A percentile compares a stretch with the other conserved stretches of the same genome.
phyloP scores from a whole-genome alignment of 2,888 invertebrate genomes.

The Anorthoa munda region DNA sequence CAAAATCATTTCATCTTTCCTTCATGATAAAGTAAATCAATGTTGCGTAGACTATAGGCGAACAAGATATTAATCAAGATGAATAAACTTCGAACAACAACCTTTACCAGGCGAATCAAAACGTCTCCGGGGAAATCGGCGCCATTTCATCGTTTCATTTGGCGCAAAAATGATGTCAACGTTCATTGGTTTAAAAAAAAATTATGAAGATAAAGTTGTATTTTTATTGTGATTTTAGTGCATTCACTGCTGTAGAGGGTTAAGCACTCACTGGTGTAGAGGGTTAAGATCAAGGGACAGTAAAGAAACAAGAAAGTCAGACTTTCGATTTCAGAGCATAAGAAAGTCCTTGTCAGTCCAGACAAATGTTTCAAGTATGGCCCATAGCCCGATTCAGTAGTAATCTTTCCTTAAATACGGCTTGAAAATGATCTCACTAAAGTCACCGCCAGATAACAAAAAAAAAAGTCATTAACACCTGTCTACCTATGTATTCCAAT shows the following conservation, averaged over 20 bases:
- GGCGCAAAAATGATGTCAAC: slow-evolving; percentile 46
- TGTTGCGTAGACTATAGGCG: background rate
- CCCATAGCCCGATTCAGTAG: background rate
- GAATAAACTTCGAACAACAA: slow-evolving; percentile 37
- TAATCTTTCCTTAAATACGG: background rate
- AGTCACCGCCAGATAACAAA: too few species aligned
- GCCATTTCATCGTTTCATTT: slow-evolving; percentile 39
- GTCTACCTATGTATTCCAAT: too few species aligned
- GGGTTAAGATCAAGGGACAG: background rate
- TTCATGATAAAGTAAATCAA: slow-evolving; percentile 8
- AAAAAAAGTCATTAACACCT: too few species aligned
- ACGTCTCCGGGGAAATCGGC: slow-evolving; percentile 37
- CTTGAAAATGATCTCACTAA: background rate
- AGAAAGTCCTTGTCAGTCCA: background rate
- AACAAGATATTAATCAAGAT: slow-evolving; percentile 36
- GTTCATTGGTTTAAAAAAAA: slow-evolving; percentile 16
- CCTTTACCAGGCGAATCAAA: slow-evolving; percentile 37
- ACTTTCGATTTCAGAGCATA: background rate
- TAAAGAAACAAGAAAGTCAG: background rate
- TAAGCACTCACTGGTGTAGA: background rate
- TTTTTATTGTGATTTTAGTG: background rate
- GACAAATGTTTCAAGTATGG: background rate
- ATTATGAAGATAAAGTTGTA: background rate
- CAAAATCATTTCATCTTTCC: slow-evolving; percentile 9
- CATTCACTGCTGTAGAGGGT: background rate